These are phyloP conservation scores for Heliconius charithonia DNA, from an alignment of 2,888 invertebrate species.

Conservation along the genomic window DNA sequence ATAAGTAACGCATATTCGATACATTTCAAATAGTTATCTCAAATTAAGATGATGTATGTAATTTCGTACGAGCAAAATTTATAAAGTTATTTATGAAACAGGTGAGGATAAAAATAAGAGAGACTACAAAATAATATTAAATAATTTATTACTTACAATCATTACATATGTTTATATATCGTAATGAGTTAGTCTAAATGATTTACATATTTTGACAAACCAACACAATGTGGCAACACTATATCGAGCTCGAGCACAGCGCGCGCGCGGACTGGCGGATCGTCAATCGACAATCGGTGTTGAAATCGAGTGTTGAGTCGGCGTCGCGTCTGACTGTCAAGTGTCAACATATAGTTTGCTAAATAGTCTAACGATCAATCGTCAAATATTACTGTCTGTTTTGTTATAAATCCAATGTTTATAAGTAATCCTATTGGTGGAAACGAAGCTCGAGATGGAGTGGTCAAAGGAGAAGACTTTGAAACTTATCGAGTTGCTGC, in stretches of 20 bases:
- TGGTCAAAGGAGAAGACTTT: constrained; percentile 80
- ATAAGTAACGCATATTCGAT: too few species aligned
- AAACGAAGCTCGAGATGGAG: constrained; percentile 64
- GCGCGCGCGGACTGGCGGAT: not conserved
- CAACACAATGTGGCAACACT: constrained; percentile 41
- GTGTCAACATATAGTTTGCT: constrained; percentile 50
- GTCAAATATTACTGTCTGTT: constrained; percentile 51
- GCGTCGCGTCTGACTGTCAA: constrained; percentile 29
- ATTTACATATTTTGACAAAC: too few species aligned
- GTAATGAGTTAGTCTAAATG: too few species aligned
- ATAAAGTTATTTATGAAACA: too few species aligned
- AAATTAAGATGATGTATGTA: too few species aligned
- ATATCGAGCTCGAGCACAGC: constrained; percentile 46
- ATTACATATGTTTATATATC: too few species aligned
- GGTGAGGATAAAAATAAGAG: too few species aligned
- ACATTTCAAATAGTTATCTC: too few species aligned
- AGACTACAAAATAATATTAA: too few species aligned
- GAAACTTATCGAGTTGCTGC: constrained; percentile 75
- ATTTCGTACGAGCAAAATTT: too few species aligned
- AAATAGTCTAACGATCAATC: constrained; percentile 65
- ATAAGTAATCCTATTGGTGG: constrained; percentile 51
- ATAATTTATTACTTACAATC: too few species aligned
- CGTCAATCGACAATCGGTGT: constrained; percentile 46
- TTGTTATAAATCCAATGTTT: constrained; percentile 55
- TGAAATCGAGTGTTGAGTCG: constrained; percentile 43